Conservation (phyloP, 2,113 vertebrate species). For the Spilogale gracilis region DNA sequence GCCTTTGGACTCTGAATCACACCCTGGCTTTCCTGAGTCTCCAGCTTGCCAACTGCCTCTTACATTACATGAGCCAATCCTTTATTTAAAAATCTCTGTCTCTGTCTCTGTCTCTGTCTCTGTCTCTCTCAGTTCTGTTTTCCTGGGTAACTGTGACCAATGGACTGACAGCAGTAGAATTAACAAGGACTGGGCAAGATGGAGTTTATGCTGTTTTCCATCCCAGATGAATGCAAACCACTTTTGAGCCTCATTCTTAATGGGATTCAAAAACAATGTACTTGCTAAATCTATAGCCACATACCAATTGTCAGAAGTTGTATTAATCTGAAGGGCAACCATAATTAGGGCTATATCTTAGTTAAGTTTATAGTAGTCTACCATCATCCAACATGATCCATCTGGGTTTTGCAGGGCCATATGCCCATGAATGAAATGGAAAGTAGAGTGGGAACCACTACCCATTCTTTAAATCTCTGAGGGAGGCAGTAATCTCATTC, state of each 20-base stretch:
- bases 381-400: not conserved
- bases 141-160: not conserved
- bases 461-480: not conserved
- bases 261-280: not conserved
- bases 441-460: not conserved
- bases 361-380: not conserved
- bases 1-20: not conserved
- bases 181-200: not conserved
- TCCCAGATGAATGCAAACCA: not conserved
- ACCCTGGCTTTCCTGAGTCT: not conserved
- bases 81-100: not conserved
- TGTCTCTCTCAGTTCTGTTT: not conserved
- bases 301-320: not conserved
- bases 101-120: not conserved
- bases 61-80: not conserved
- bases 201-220: not conserved
- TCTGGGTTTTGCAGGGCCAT: not conserved
- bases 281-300: not conserved
- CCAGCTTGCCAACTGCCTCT: not conserved
- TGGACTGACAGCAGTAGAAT: not conserved
- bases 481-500: not conserved
- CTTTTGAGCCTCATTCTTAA: not conserved
- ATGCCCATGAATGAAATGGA: not conserved
- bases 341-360: not conserved
- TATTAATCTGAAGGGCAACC: not conserved